These are phyloP conservation scores for Encarsia formosa DNA, from an alignment of 2,888 invertebrate species.

Conservation along the genomic window DNA sequence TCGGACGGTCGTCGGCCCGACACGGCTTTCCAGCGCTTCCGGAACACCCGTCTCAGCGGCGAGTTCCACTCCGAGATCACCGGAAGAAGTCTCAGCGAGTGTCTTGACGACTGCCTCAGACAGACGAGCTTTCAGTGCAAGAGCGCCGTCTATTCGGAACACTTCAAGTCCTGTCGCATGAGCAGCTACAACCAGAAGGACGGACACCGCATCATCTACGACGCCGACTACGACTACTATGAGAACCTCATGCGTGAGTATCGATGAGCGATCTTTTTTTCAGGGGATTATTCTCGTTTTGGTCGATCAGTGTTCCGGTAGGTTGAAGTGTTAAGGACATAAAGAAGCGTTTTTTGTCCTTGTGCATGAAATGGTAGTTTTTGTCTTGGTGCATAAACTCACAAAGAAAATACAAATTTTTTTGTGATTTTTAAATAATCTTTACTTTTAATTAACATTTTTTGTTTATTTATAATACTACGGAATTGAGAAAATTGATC, in stretches of 20 bases:
- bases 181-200: conserved; percentile 84
- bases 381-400: too few species aligned
- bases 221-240: conserved; percentile 89
- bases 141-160: conserved; percentile 83
- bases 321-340: too few species aligned
- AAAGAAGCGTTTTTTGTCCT: too few species aligned
- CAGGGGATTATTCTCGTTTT: too few species aligned
- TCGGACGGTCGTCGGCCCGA: conserved; percentile 77
- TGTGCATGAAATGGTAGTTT: too few species aligned
- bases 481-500: too few species aligned
- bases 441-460: too few species aligned
- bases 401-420: too few species aligned
- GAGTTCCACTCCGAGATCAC: conserved; percentile 88
- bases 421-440: too few species aligned
- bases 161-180: conserved; percentile 77
- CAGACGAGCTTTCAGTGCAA: conserved; percentile 88
- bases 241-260: conserved; percentile 87
- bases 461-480: too few species aligned
- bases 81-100: conserved; percentile 82
- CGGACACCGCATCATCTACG: conserved; percentile 83
- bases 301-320: too few species aligned
- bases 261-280: background rate
- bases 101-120: conserved; percentile 82
- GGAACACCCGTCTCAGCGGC: conserved; percentile 80
- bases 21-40: conserved; percentile 83